phyloP scores from a whole-genome alignment of 2,113 vertebrate genomes.

The Onychorhynchus coronatus region DNA sequence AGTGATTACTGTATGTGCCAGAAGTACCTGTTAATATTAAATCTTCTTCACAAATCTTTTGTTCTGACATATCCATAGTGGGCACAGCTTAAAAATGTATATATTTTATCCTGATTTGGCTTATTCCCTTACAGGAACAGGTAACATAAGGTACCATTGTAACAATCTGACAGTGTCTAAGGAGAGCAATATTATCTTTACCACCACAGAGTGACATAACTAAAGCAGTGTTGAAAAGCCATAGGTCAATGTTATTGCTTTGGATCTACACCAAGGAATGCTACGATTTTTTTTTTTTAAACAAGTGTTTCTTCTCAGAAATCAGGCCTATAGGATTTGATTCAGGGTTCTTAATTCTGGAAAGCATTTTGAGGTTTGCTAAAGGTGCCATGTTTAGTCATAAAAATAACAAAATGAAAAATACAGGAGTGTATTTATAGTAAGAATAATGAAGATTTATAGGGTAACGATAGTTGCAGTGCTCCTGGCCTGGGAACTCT shows the following conservation, averaged over 20 bases:
- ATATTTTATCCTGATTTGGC: not conserved
- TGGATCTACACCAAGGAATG: not conserved
- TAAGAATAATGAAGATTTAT: not conserved
- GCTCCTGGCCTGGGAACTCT: not conserved
- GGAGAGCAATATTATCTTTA: not conserved
- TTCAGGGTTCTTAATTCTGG: not conserved
- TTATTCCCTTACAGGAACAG: not conserved
- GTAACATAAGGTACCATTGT: not conserved
- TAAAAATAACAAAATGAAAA: constrained; percentile 22
- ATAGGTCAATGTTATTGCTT: not conserved
- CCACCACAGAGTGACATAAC: not conserved
- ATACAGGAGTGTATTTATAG: constrained; percentile 28
- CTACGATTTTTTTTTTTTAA: not conserved
- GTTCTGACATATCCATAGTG: not conserved
- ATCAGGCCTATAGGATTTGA: not conserved
- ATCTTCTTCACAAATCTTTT: not conserved
- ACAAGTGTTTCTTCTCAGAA: not conserved
- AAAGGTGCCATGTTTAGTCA: constrained; percentile 6
- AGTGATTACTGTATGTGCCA: not conserved
- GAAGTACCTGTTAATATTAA: not conserved
- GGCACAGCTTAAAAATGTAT: not conserved
- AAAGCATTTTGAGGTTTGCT: not conserved
- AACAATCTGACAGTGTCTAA: not conserved
- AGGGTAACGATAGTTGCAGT: not conserved
- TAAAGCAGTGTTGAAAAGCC: not conserved